Evolutionary conservation across 2,113 vertebrate genomes (phyloP), one percentile per base, ranked within the genome.

Genomic region (Leucopternis melanops): DNA sequence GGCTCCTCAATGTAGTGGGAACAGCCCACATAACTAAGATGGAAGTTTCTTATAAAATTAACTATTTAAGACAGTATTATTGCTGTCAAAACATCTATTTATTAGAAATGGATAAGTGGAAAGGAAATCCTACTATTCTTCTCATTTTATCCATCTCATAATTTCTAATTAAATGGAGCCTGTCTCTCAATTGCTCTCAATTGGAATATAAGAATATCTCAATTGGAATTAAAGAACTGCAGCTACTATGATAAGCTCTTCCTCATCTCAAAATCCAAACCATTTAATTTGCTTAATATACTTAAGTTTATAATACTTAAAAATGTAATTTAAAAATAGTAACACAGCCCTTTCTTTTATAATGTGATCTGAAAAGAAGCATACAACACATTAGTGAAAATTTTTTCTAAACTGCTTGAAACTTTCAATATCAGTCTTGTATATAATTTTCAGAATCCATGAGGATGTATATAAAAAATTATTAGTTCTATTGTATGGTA

Each of bases 21-120:
- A 73, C 14, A 86, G 34, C 23, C 27, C 52, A 79, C 44, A 79
- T 26, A 89, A 92, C 87, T 75, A 85, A 79, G 59, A 94, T 75
- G 61, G 52, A 95, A 91, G 8, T 91, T 95, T 87, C 47, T 65
- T 87, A 66, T 79, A 85, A 72, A 34, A 82, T 94, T 81, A 95
- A 86, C 83, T 78, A 65, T 95, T 95, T 86, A 93, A 86, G 55
- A 61, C 26, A 77, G 71, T 27, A 75, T 86, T 88, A 92, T 25
- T 96, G 58, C 85, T 88, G 74, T 88, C 81, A 93, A 95, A 94
- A 93, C 16, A 81, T 22, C 16, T 72, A 93, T 93, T 93, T 93
- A 90, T 95, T 93, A 88, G 62, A 82, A 90, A 85, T 45, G n/a
- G 58, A 8, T 82, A 85, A 95, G 27, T 44, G 47, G 45, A 89